phyloP scores from a whole-genome alignment of 2,113 vertebrate species.

The Coreoperca whiteheadi region DNA sequence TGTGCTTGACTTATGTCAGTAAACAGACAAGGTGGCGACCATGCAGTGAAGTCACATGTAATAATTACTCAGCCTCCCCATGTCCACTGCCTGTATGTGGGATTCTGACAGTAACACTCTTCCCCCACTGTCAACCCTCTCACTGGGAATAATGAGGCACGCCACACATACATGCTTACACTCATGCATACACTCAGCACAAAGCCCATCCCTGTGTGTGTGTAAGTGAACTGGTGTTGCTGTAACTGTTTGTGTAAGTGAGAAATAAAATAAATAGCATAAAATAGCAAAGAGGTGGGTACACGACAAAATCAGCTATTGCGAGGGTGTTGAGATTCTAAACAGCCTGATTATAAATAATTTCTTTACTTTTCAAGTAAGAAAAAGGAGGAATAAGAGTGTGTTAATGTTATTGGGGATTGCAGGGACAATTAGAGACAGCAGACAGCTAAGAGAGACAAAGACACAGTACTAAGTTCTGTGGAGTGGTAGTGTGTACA shows the following conservation, averaged over 20 bases:
- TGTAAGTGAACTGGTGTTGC: constrained; percentile 10
- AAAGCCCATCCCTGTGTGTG: constrained; percentile 37
- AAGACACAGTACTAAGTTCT: constrained; percentile 34
- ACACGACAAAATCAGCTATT: constrained; percentile 58
- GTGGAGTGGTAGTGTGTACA: neutral
- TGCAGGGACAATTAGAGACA: constrained; percentile 22
- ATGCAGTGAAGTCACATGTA: constrained; percentile 51
- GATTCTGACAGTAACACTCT: constrained; percentile 54
- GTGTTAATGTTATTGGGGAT: constrained; percentile 26
- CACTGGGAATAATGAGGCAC: constrained; percentile 60
- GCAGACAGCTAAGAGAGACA: constrained; percentile 31
- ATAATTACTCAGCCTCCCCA: constrained; percentile 71
- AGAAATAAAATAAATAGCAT: constrained; percentile 40
- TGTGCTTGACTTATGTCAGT: constrained; percentile 31
- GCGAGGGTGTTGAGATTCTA: constrained; percentile 18
- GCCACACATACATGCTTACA: constrained; percentile 46
- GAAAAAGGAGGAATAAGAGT: constrained; percentile 14
- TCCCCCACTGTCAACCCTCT: constrained; percentile 52
- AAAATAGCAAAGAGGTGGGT: constrained; percentile 34
- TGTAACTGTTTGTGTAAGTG: constrained; percentile 25
- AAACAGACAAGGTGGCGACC: constrained; percentile 15
- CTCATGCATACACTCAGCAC: constrained; percentile 47
- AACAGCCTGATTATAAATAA: constrained; percentile 40
- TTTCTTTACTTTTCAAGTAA: constrained; percentile 36
- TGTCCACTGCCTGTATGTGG: constrained; percentile 55